These are phyloP conservation scores for Calliopum simillimum DNA, from an alignment of 2,888 invertebrate species.

Conservation along the genomic window DNA sequence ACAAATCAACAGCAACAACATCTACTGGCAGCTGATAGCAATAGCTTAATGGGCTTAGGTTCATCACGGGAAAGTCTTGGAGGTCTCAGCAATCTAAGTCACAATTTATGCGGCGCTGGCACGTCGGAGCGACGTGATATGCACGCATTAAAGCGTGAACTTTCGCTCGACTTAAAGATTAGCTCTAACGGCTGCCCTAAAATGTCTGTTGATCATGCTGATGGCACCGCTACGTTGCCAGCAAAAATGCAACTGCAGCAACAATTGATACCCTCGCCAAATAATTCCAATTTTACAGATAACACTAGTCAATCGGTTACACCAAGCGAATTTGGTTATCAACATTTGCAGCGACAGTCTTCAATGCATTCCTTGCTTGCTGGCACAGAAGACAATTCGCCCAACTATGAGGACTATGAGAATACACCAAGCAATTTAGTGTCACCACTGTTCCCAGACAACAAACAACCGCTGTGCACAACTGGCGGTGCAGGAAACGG, in stretches of 20 bases:
- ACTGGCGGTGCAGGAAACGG: conserved; percentile 43
- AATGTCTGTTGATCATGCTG: conserved; percentile 52
- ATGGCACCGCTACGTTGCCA: conserved; percentile 53
- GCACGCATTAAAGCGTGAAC: conserved; percentile 64
- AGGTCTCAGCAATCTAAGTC: conserved; percentile 21
- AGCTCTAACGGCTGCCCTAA: conserved; percentile 40
- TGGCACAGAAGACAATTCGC: conserved; percentile 64
- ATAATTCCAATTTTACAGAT: conserved; percentile 65
- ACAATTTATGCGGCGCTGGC: conserved; percentile 20
- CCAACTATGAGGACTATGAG: conserved; percentile 64
- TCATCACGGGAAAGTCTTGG: conserved; percentile 64
- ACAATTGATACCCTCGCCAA: conserved; percentile 59
- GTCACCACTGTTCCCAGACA: conserved; percentile 50
- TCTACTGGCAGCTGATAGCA: conserved; percentile 54
- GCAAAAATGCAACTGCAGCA: conserved; percentile 48
- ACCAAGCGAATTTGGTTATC: conserved; percentile 67
- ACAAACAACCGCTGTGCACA: conserved; percentile 44
- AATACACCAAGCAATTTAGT: conserved; percentile 62
- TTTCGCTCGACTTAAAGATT: conserved; percentile 64
- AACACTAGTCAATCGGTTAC: conserved; percentile 68
- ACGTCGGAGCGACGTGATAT: conserved; percentile 63
- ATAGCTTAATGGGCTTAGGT: conserved; percentile 56
- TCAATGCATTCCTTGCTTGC: conserved; percentile 65
- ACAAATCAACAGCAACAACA: conserved; percentile 57
- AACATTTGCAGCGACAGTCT: conserved; percentile 66